phyloP scores from a whole-genome alignment of 2,797 vertebrate genomes.

The Rhabdomys pumilio region DNA sequence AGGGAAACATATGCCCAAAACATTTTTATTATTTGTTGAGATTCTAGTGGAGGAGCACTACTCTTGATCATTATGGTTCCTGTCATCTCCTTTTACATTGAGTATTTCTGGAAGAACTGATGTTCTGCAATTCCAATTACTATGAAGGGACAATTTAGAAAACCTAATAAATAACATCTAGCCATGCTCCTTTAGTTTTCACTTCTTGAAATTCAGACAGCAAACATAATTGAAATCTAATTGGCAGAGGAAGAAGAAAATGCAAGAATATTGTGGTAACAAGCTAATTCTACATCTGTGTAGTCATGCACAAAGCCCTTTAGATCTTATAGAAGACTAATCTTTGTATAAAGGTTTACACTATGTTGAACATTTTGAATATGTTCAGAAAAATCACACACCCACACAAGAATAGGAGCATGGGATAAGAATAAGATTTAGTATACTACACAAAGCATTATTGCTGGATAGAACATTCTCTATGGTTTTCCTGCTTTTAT shows the following conservation, averaged over 20 bases:
- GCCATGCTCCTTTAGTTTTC: constrained; percentile 54
- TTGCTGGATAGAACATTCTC: not conserved
- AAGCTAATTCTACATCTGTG: constrained; percentile 35
- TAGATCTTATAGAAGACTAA: constrained; percentile 7
- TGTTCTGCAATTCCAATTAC: constrained; percentile 43
- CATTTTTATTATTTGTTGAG: constrained; percentile 46
- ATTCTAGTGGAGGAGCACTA: constrained; percentile 33
- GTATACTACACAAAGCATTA: not conserved
- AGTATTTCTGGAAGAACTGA: constrained; percentile 52
- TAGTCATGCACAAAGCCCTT: constrained; percentile 17
- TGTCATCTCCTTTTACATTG: constrained; percentile 65
- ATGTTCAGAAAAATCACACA: constrained; percentile 25
- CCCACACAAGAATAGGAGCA: not conserved
- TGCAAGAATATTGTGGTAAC: constrained; percentile 5
- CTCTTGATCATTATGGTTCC: constrained; percentile 7
- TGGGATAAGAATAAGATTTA: not conserved
- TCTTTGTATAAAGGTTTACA: constrained; percentile 5
- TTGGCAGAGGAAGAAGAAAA: constrained; percentile 28
- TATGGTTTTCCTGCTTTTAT: not conserved
- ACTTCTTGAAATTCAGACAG: constrained; percentile 59
- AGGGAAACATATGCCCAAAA: not conserved
- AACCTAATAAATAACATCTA: constrained; percentile 68
- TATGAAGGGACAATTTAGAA: constrained; percentile 64
- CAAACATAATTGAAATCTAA: constrained; percentile 58
- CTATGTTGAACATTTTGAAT: constrained; percentile 30